These are phyloP conservation scores for Stomatorhinus walkeri DNA, from an alignment of 2,797 vertebrate genomes.

Conservation along the genomic window DNA sequence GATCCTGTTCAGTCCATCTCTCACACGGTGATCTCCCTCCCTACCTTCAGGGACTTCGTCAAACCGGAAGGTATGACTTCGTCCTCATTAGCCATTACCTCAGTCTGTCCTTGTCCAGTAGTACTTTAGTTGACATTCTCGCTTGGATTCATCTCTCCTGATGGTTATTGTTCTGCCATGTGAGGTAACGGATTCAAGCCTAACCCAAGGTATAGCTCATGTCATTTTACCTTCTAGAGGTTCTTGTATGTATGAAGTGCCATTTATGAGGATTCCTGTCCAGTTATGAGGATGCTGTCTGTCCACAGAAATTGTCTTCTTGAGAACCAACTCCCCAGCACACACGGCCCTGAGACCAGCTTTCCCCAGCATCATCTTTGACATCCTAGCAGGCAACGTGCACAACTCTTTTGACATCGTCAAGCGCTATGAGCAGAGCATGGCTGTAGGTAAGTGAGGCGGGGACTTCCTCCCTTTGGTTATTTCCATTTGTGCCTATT, in stretches of 20 bases:
- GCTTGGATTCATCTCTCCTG: neutral
- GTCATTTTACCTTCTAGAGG: neutral
- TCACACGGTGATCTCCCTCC: constrained; percentile 87
- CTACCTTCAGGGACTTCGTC: constrained; percentile 84
- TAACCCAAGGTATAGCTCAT: neutral
- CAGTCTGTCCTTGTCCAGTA: neutral
- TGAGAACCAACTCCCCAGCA: constrained; percentile 76
- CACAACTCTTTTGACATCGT: constrained; percentile 86
- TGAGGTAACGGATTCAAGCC: neutral
- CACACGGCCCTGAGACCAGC: constrained; percentile 60
- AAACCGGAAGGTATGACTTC: constrained; percentile 77
- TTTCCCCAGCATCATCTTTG: constrained; percentile 78
- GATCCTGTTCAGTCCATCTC: constrained; percentile 82
- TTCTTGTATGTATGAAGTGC: constrained; percentile 18
- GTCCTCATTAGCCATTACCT: neutral
- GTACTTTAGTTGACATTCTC: neutral
- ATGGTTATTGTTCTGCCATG: neutral
- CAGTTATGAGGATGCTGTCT: constrained; percentile 26
- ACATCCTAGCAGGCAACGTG: constrained; percentile 85
- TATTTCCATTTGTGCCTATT: neutral
- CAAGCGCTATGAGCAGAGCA: constrained; percentile 79
- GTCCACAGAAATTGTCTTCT: constrained; percentile 87
- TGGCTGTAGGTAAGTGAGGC: constrained; percentile 83
- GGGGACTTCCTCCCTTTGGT: neutral
- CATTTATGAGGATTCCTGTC: neutral